These are phyloP conservation scores for Anabas testudineus DNA, from an alignment of 2,797 vertebrate species.

Conservation along the genomic window DNA sequence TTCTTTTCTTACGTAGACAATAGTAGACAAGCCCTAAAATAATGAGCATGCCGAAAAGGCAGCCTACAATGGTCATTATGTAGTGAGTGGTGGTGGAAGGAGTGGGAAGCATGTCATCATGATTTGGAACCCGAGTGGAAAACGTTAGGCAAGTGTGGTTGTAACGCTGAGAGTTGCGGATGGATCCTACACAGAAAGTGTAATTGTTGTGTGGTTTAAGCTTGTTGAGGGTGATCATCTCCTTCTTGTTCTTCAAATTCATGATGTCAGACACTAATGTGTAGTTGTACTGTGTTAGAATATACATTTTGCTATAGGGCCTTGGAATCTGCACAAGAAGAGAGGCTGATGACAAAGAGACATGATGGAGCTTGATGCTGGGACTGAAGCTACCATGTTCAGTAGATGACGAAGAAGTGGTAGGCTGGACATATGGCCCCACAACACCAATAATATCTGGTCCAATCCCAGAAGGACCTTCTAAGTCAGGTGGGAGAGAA, in stretches of 20 bases:
- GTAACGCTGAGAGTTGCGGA: slow-evolving; percentile 94
- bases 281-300: slow-evolving; percentile 96
- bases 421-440: slow-evolving; percentile 88
- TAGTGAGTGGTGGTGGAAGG: slow-evolving; percentile 98
- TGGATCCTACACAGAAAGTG: slow-evolving; percentile 96
- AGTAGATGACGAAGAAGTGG: slow-evolving; percentile 87
- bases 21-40: slow-evolving; percentile 96
- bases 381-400: slow-evolving; percentile 88
- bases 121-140: slow-evolving; percentile 88
- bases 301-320: slow-evolving; percentile 99
- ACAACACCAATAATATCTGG: slow-evolving; percentile 83
- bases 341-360: slow-evolving; percentile 92
- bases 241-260: slow-evolving; percentile 94
- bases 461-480: slow-evolving; percentile 90
- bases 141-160: slow-evolving; percentile 98
- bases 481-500: slow-evolving; percentile 88
- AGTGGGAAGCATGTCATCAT: slow-evolving; percentile 87
- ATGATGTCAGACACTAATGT: slow-evolving; percentile 95
- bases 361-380: slow-evolving; percentile 93
- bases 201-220: slow-evolving; percentile 95
- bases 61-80: slow-evolving; percentile 98
- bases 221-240: slow-evolving; percentile 94
- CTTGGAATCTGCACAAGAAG: slow-evolving; percentile 94
- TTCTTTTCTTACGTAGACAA: slow-evolving; percentile 92
- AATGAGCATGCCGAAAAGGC: slow-evolving; percentile 98